Evolutionary conservation across 2,888 invertebrate species (phyloP).

Genomic region (Lymantria monacha): DNA sequence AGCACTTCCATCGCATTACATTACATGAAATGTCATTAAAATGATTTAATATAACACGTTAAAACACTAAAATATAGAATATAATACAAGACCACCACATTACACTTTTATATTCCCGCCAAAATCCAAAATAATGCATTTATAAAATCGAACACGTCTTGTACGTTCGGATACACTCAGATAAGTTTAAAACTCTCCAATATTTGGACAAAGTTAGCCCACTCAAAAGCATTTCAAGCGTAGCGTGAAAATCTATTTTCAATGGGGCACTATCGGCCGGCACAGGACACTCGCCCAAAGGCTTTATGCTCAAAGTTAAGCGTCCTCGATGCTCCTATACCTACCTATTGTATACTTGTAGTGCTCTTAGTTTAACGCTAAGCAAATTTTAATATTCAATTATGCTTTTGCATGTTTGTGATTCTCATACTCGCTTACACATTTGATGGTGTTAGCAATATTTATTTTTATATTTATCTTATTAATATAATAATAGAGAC

Average conservation of each 20-base stretch:
- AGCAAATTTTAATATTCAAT: constrained; percentile 81
- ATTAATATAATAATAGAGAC: background rate
- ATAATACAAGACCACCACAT: too few species aligned
- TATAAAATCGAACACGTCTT: constrained; percentile 22
- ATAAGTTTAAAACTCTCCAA: constrained; percentile 34
- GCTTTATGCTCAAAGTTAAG: constrained; percentile 73
- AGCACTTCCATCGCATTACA: too few species aligned
- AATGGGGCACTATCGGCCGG: constrained; percentile 77
- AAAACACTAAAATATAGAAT: too few species aligned
- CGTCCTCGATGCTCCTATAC: constrained; percentile 64
- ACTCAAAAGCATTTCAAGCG: constrained; percentile 61
- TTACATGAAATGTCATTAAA: too few species aligned
- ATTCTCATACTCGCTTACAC: constrained; percentile 22
- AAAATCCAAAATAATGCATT: constrained; percentile 4
- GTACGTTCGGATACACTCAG: constrained; percentile 33
- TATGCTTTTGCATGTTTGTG: constrained; percentile 58
- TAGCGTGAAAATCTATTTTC: constrained; percentile 81
- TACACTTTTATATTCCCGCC: too few species aligned
- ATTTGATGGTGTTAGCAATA: background rate
- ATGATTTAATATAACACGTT: too few species aligned
- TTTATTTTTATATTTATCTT: background rate
- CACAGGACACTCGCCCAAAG: constrained; percentile 69
- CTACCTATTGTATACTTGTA: constrained; percentile 52
- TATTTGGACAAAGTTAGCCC: constrained; percentile 71
- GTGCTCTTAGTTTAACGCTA: constrained; percentile 65